Percentiles rank a stretch among this genome's conserved stretches.
Evolutionary conservation across 1,140 invertebrate species (phyloP).

Genomic region (Asobara japonica): DNA sequence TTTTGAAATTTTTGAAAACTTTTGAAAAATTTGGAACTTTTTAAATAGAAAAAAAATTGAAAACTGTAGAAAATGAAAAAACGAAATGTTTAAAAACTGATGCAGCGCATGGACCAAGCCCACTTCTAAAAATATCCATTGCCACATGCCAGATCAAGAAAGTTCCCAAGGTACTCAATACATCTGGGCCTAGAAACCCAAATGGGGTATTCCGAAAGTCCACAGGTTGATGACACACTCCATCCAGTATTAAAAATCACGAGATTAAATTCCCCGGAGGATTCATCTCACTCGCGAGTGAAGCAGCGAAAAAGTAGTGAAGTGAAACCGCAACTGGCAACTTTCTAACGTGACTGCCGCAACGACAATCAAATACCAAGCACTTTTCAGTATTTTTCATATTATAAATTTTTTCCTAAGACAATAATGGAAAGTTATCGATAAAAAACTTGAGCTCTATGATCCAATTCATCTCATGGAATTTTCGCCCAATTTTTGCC

Average conservation of each 20-base stretch:
- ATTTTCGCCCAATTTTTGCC: background rate
- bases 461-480: background rate
- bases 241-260: background rate
- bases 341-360: constrained; percentile 11
- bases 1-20: no score
- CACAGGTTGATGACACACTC: background rate
- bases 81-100: no score
- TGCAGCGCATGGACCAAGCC: background rate
- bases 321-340: constrained; percentile 13
- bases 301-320: constrained; percentile 8
- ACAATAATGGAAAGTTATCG: background rate
- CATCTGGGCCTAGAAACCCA: background rate
- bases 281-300: constrained; percentile 6
- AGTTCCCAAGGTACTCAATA: background rate
- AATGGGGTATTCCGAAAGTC: background rate
- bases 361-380: constrained; percentile 13
- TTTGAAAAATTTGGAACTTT: no score
- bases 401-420: background rate
- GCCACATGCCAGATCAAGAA: background rate
- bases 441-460: background rate
- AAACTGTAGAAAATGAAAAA: no score
- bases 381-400: background rate
- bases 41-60: no score
- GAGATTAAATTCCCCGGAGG: background rate
- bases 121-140: background rate